Conservation (phyloP, 2,797 vertebrate genomes). For the Coccyzus lansbergi region DNA sequence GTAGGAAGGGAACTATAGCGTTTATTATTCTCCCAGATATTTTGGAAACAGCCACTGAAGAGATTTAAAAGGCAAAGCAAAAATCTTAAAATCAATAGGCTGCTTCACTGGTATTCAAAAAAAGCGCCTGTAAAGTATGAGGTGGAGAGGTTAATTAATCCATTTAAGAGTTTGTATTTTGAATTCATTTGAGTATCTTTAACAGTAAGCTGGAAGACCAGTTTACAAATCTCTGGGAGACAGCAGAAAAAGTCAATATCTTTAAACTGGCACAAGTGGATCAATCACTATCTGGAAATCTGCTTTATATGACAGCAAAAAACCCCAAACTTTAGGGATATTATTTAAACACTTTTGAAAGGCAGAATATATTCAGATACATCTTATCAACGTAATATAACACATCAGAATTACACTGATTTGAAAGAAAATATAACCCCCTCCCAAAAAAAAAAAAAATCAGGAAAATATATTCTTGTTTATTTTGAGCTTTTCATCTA, state of each 20-base stretch:
- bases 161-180: conserved; percentile 10
- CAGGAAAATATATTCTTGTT: background rate
- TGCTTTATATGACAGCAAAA: background rate
- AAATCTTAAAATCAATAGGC: conserved; percentile 53
- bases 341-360: background rate
- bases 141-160: conserved; percentile 44
- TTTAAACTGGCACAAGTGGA: background rate
- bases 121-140: background rate
- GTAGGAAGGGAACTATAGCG: background rate
- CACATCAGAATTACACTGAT: background rate
- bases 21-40: background rate
- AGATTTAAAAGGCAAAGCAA: conserved; percentile 34
- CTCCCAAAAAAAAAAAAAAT: background rate
- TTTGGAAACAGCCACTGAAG: background rate
- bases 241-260: background rate
- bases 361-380: background rate
- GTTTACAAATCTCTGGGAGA: conserved; percentile 12
- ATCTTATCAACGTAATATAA: background rate
- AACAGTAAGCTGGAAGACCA: background rate
- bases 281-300: background rate
- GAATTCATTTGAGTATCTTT: conserved; percentile 28
- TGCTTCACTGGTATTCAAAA: conserved; percentile 38
- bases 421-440: background rate
- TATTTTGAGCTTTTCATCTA: background rate
- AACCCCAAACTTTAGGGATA: background rate